Evolutionary conservation across 2,888 invertebrate genomes (phyloP).

Genomic region (Drosophila borealis): DNA sequence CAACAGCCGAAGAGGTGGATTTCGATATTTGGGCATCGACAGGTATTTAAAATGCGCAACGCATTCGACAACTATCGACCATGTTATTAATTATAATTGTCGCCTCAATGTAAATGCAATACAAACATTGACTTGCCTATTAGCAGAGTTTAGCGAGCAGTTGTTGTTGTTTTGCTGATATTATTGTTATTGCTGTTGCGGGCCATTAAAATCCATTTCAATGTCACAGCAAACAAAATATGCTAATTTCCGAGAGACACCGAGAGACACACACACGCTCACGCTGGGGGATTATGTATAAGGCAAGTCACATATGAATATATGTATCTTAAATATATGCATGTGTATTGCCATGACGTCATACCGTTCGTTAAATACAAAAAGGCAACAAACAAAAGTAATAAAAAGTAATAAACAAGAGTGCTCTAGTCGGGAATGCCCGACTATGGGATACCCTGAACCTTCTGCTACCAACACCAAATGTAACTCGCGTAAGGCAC

Average conservation of each 20-base stretch:
- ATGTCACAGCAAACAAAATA: constrained; percentile 75
- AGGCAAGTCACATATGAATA: constrained; percentile 24
- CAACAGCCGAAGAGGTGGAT: constrained; percentile 10
- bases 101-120: constrained; percentile 33
- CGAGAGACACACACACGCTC: constrained; percentile 29
- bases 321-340: constrained; percentile 13
- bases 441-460: too few relatives aligned
- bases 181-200: constrained; percentile 53
- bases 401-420: too few relatives aligned
- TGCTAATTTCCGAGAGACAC: constrained; percentile 63
- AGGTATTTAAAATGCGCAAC: constrained; percentile 45
- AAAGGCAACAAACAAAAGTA: constrained; percentile 13
- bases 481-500: too few relatives aligned
- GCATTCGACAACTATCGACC: constrained; percentile 29
- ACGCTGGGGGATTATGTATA: constrained; percentile 10
- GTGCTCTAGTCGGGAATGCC: too few relatives aligned
- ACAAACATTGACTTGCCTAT: constrained; percentile 47
- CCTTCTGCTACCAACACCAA: too few relatives aligned
- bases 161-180: constrained; percentile 23
- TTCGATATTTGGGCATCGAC: constrained; percentile 23
- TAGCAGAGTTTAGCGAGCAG: constrained; percentile 6
- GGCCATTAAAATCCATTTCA: constrained; percentile 76
- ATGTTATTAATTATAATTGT: constrained; percentile 53
- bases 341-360: constrained; percentile 57
- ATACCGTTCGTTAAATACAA: constrained; percentile 54